These are phyloP conservation scores for Onthophagus sagittarius DNA, from an alignment of 2,888 invertebrate species.

Conservation along the genomic window DNA sequence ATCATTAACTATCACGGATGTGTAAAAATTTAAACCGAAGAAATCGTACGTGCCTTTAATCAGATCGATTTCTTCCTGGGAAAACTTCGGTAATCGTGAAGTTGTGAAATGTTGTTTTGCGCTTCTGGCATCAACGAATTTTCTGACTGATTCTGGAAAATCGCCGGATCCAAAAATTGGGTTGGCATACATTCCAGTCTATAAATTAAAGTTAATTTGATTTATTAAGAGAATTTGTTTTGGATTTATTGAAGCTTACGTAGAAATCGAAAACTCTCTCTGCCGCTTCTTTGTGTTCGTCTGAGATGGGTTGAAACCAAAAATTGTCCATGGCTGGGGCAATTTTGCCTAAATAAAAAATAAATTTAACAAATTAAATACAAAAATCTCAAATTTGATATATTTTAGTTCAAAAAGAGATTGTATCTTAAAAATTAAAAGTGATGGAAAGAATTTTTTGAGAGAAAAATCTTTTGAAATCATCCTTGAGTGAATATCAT, in stretches of 20 bases:
- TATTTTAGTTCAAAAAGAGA: too few relatives aligned
- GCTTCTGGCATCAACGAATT: constrained; percentile 55
- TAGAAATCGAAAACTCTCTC: constrained; percentile 42
- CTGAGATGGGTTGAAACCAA: constrained; percentile 51
- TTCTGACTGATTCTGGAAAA: constrained; percentile 61
- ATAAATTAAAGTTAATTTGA: not conserved
- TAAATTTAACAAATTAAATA: too few relatives aligned
- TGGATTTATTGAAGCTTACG: constrained; percentile 18
- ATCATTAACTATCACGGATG: constrained; percentile 43
- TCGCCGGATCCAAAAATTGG: constrained; percentile 62
- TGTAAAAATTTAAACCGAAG: constrained; percentile 70
- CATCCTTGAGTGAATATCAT: too few relatives aligned
- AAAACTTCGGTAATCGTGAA: constrained; percentile 59
- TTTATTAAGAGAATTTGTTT: not conserved
- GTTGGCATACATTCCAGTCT: constrained; percentile 59
- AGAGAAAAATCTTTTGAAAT: too few relatives aligned
- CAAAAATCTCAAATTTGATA: too few relatives aligned
- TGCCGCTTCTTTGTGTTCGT: constrained; percentile 50
- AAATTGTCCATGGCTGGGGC: constrained; percentile 50
- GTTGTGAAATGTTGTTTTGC: constrained; percentile 53
- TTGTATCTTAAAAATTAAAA: too few relatives aligned
- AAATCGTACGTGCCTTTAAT: constrained; percentile 62
- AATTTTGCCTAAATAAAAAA: constrained; percentile 34
- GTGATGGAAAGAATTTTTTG: too few relatives aligned
- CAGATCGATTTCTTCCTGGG: constrained; percentile 53